Conservation (phyloP, 92 coral and sea anemone species). For the Porites rus region DNA sequence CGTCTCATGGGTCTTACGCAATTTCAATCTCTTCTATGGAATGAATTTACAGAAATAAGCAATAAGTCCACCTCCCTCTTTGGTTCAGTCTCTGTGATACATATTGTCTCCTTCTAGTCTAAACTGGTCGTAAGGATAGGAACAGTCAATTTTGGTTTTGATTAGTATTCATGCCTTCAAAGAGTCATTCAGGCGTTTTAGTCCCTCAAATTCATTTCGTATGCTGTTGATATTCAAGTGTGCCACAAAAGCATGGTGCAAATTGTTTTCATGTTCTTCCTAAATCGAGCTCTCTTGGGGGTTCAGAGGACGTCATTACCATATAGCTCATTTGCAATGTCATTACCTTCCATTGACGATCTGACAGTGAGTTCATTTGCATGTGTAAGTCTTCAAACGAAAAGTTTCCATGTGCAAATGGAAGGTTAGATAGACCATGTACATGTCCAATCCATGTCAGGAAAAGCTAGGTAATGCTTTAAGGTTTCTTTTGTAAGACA, state of each 20-base stretch:
- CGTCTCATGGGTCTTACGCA: slow-evolving; percentile 57
- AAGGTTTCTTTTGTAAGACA: no score
- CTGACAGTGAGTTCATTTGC: no score
- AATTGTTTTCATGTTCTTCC: slow-evolving; percentile 45
- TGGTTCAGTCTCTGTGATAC: slow-evolving; percentile 40
- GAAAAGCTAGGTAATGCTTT: no score
- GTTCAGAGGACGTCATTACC: no score
- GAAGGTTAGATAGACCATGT: no score
- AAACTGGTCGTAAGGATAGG: slow-evolving; percentile 54
- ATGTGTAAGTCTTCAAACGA: no score
- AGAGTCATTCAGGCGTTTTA: slow-evolving; percentile 7
- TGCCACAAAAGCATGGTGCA: slow-evolving; percentile 52
- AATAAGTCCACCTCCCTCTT: slow-evolving; percentile 53
- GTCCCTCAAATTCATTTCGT: slow-evolving; percentile 56
- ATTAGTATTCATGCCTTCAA: slow-evolving; percentile 5
- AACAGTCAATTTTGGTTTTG: slow-evolving; percentile 44
- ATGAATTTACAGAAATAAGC: slow-evolving; percentile 40
- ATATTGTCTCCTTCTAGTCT: slow-evolving; percentile 51
- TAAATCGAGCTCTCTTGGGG: slow-evolving; percentile 27
- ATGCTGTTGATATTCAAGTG: slow-evolving; percentile 63
- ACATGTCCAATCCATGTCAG: no score
- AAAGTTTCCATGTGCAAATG: no score
- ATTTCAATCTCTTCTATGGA: slow-evolving; percentile 25
- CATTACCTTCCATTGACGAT: no score
- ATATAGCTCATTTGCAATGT: no score